Percentiles rank a stretch among this genome's conserved stretches.
These are phyloP conservation scores for Psettodes erumei DNA, from an alignment of 2,113 vertebrate species.

Conservation along the genomic window DNA sequence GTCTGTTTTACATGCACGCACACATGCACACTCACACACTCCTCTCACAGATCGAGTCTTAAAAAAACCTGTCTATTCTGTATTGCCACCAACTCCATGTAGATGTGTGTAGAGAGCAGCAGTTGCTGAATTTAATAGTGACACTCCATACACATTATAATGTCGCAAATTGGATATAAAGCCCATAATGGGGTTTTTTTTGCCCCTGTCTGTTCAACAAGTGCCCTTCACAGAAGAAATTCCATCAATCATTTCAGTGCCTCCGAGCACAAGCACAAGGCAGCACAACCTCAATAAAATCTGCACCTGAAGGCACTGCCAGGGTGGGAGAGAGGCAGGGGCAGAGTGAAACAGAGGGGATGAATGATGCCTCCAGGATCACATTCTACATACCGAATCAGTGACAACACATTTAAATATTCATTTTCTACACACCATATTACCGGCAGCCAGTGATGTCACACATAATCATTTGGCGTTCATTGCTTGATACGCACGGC, in stretches of 20 bases:
- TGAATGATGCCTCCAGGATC: conserved; percentile 36
- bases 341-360: conserved; percentile 4
- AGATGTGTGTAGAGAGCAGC: background rate
- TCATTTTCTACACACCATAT: background rate
- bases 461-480: background rate
- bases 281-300: conserved; percentile 55
- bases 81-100: background rate
- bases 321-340: conserved; percentile 39
- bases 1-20: background rate
- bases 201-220: conserved; percentile 20
- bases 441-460: background rate
- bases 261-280: conserved; percentile 22
- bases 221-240: conserved; percentile 15
- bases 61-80: background rate
- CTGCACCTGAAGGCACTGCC: conserved; percentile 52
- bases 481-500: too few species aligned
- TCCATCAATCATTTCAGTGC: conserved; percentile 27
- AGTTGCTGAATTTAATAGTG: background rate
- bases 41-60: background rate
- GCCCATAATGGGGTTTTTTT: background rate
- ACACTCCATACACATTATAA: background rate
- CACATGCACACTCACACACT: background rate
- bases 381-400: background rate
- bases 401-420: conserved; percentile 22
- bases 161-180: background rate